phyloP scores from a whole-genome alignment of 2,797 vertebrate genomes.

The Synaphobranchus kaupii region DNA sequence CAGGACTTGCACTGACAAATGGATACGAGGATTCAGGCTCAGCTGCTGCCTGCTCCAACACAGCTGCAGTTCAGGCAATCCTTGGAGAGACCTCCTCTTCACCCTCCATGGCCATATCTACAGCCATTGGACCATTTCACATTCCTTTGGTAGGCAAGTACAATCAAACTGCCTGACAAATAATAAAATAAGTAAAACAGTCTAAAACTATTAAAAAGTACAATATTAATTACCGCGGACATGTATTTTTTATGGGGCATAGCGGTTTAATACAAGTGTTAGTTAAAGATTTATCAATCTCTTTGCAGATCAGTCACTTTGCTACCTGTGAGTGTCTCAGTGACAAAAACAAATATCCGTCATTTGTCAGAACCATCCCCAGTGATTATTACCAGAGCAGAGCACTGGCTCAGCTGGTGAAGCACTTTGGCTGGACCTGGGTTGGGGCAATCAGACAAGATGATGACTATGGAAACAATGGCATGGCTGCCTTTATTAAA shows the following conservation, averaged over 20 bases:
- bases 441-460: conserved; percentile 69
- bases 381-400: conserved; percentile 63
- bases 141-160: conserved; percentile 62
- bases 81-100: conserved; percentile 70
- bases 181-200: neutral
- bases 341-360: too few relatives aligned
- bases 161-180: neutral
- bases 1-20: conserved; percentile 62
- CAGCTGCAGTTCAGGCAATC: conserved; percentile 64
- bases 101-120: conserved; percentile 64
- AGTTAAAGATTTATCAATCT: neutral
- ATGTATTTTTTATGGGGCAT: neutral
- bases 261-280: neutral
- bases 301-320: too few relatives aligned
- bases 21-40: conserved; percentile 45
- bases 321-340: too few relatives aligned
- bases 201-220: neutral
- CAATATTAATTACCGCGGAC: neutral
- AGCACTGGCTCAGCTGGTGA: conserved; percentile 68
- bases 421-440: conserved; percentile 76
- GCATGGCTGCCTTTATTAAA: conserved; percentile 61
- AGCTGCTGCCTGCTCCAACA: conserved; percentile 49
- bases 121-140: conserved; percentile 65
- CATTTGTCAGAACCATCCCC: too few relatives aligned
- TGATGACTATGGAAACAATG: conserved; percentile 63